Base-by-base conservation (phyloP, 2,113 vertebrate genomes). In the Electrona antarctica region DNA sequence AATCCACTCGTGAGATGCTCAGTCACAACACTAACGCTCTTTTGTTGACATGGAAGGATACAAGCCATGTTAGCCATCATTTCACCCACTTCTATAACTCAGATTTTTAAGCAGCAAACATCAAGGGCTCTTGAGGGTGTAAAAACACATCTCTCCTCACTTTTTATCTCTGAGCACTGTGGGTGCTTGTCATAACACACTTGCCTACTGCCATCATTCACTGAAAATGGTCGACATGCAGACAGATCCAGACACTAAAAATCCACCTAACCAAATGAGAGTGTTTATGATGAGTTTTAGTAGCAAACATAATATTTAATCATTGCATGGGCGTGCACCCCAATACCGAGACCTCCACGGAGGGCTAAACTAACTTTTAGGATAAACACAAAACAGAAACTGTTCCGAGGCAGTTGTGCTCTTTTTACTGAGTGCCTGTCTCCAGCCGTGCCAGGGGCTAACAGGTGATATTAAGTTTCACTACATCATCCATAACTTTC, bases 401-500 rank as follows among this genome's bases (percentile, higher is more conserved):
- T 41, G 73, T 66, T 48, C 80, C 67, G 74, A 79, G 74, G 78
- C 71, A 83, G 85, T 61, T 9, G 73, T 13, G 48, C 14, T 11
- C 58, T 79, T 59, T 64, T 15, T 61, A 77, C 51, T 13, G 64
- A 49, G 64, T 9, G 46, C 73, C 62, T 45, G 57, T 67, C 66
- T 69, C 45, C 7, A 62, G 56, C 28, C 28, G 67, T 85, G 84
- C 80, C 86, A 88, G 28, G 55, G 75, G 68, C 77, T 76, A 82
- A 80, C 71, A 67, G 68, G 69, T 56, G 68, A 82, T 77, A 85
- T 92, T 84, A 58, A 28, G 73, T 90, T 90, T 88, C 83, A 82
- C 78, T 70, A 76, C 84, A 83, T 90, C 78, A 85, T 86, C 77
- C 82, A 78, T 85, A 86, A 85, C 71, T 72, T 72, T 73, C 78